Evolutionary conservation across 2,797 vertebrate species (phyloP).

Genomic region (Apogon talboti): DNA sequence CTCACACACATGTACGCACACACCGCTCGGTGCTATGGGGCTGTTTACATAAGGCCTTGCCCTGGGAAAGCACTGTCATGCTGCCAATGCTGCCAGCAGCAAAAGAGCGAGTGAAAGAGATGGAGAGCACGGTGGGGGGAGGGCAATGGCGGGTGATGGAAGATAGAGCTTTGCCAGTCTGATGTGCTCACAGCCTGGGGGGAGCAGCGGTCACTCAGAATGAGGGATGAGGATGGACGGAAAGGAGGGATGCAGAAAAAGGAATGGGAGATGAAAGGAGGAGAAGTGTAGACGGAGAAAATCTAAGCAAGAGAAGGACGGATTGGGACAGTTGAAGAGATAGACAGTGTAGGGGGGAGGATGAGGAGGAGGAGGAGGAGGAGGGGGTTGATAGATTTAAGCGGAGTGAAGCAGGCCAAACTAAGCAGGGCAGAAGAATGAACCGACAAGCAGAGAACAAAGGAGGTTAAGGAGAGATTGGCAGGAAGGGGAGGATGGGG

Average conservation of each 20-base stretch:
- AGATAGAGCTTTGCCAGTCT: conserved; percentile 78
- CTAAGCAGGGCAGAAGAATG: conserved; percentile 74
- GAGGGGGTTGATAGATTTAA: conserved; percentile 52
- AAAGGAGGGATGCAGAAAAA: conserved; percentile 67
- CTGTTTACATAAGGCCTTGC: conserved; percentile 84
- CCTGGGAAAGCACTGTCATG: conserved; percentile 81
- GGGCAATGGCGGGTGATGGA: conserved; percentile 63
- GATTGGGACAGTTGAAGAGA: conserved; percentile 70
- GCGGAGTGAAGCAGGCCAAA: conserved; percentile 69
- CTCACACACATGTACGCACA: conserved; percentile 52
- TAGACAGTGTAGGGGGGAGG: conserved; percentile 9
- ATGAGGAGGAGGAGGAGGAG: neutral
- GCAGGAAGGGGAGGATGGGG: conserved; percentile 37
- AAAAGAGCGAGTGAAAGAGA: conserved; percentile 71
- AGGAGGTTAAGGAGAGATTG: conserved; percentile 76
- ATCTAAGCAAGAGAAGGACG: conserved; percentile 60
- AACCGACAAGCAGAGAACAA: conserved; percentile 62
- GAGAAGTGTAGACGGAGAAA: conserved; percentile 61
- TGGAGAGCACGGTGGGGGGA: conserved; percentile 44
- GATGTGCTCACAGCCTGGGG: conserved; percentile 75
- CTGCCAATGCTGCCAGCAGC: conserved; percentile 77
- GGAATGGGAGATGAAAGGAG: conserved; percentile 74
- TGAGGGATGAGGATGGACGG: conserved; percentile 79
- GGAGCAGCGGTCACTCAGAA: conserved; percentile 79
- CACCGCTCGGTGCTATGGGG: conserved; percentile 68